Evolutionary conservation across 2,797 vertebrate species (phyloP).

Genomic region (Gallirallus australis): DNA sequence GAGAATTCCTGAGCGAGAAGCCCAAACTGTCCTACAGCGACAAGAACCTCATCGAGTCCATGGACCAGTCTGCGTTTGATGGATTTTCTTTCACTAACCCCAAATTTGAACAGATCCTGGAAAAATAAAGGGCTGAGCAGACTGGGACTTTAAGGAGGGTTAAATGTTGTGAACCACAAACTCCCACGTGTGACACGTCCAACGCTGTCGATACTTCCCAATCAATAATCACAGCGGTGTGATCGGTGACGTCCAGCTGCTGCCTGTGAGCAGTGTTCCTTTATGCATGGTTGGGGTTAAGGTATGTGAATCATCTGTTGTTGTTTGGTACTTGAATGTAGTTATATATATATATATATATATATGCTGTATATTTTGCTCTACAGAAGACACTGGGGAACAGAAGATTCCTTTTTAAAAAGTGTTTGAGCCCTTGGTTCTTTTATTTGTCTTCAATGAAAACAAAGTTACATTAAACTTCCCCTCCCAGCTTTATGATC

Average conservation of each 20-base stretch:
- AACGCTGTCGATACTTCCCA: not conserved
- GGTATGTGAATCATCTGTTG: conserved; percentile 76
- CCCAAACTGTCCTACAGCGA: conserved; percentile 90
- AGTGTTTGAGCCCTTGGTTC: conserved; percentile 61
- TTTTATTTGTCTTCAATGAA: conserved; percentile 76
- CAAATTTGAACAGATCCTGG: conserved; percentile 87
- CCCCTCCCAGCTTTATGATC: not conserved
- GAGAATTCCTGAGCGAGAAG: conserved; percentile 96
- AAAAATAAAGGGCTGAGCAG: conserved; percentile 72
- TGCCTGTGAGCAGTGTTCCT: conserved; percentile 9
- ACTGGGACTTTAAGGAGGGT: not conserved
- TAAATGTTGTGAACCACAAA: not conserved
- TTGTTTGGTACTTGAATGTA: conserved; percentile 89
- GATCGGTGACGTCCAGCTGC: conserved; percentile 42
- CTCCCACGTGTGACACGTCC: not conserved
- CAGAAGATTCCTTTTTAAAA: conserved; percentile 61
- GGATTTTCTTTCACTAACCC: conserved; percentile 97
- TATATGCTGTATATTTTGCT: conserved; percentile 82
- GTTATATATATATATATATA: conserved; percentile 42
- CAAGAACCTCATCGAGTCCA: conserved; percentile 96
- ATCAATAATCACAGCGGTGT: conserved; percentile 67
- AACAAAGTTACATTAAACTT: conserved; percentile 59
- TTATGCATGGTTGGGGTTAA: conserved; percentile 60
- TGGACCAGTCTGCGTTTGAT: conserved; percentile 91
- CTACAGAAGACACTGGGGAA: conserved; percentile 61